phyloP scores from a whole-genome alignment of 2,797 vertebrate species.

The Alectoris magna region DNA sequence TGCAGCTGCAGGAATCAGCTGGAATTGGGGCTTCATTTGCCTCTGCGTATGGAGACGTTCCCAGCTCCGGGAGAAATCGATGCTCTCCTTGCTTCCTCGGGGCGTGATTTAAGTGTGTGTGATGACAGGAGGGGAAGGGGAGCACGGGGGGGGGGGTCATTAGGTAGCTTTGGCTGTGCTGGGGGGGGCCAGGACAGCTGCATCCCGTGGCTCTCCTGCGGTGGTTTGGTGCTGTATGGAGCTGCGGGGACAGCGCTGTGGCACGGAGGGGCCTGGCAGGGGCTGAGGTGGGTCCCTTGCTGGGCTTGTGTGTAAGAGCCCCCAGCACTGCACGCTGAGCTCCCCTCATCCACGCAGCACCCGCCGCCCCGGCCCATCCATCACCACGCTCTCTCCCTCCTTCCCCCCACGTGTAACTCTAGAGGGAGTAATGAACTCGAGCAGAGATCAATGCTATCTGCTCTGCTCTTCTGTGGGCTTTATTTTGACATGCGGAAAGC shows the following conservation, averaged over 20 bases:
- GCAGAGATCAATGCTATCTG: conserved; percentile 18
- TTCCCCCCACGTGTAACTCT: background rate
- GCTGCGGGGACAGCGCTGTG: no score
- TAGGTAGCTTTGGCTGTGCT: no score
- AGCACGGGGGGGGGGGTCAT: background rate
- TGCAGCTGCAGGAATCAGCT: background rate
- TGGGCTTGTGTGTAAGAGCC: no score
- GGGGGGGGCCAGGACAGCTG: no score
- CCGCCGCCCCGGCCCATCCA: background rate
- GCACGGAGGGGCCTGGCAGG: background rate
- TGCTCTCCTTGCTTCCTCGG: background rate
- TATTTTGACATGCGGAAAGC: background rate
- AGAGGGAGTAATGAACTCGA: conserved; percentile 26
- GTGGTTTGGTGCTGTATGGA: no score
- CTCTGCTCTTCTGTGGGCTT: background rate
- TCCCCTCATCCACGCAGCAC: no score
- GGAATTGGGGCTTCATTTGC: background rate
- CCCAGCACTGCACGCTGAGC: background rate
- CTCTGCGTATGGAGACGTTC: conserved; percentile 35
- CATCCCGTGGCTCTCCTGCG: no score
- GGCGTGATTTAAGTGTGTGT: conserved; percentile 23
- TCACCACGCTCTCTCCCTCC: background rate
- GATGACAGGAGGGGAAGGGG: background rate
- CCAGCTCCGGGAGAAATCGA: background rate
- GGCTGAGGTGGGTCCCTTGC: background rate